phyloP scores from a whole-genome alignment of 2,113 vertebrate genomes.

The Enhydra lutris region DNA sequence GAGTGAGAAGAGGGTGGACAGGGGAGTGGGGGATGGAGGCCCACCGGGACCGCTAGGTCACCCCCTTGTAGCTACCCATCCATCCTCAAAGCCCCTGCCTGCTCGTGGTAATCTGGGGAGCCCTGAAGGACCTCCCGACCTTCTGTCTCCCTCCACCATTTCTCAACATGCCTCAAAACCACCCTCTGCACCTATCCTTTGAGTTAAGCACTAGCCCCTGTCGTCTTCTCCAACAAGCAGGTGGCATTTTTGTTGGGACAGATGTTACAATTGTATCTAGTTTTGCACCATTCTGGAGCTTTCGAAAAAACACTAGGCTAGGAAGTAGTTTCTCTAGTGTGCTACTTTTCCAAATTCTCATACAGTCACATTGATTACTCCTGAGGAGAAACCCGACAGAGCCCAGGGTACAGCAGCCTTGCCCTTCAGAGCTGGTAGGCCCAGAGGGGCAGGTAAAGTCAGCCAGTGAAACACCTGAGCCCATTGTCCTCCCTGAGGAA shows the following conservation, averaged over 20 bases:
- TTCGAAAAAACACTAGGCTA: neutral
- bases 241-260: neutral
- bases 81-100: neutral
- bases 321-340: neutral
- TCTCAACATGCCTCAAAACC: neutral
- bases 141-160: neutral
- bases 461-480: neutral
- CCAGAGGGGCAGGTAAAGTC: neutral
- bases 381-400: neutral
- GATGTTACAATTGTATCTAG: neutral
- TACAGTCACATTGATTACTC: neutral
- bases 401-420: neutral
- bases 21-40: too few species aligned
- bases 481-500: neutral
- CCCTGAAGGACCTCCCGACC: neutral
- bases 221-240: neutral
- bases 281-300: slow-evolving; percentile 1
- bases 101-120: fast-evolving
- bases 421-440: neutral
- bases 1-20: too few species aligned
- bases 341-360: neutral
- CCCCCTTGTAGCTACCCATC: neutral
- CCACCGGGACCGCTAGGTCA: neutral
- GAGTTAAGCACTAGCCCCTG: neutral
- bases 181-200: neutral